These are phyloP conservation scores for Neogobius melanostomus DNA, from an alignment of 2,113 vertebrate genomes.

Conservation along the genomic window DNA sequence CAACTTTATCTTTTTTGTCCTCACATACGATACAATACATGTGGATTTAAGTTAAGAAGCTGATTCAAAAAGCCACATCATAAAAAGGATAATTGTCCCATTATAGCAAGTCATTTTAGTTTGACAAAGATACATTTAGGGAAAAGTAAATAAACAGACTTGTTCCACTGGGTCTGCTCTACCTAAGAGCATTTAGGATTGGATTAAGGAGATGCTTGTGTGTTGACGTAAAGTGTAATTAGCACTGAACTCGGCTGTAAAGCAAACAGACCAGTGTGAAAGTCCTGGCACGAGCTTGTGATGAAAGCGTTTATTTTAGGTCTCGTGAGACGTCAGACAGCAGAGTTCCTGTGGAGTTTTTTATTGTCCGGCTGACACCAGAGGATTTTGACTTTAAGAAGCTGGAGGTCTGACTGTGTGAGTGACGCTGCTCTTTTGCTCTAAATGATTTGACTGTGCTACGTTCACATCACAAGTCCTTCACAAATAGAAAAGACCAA, in stretches of 20 bases:
- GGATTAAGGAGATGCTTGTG: slow-evolving; percentile 33
- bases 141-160: neutral
- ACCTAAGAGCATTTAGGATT: slow-evolving; percentile 32
- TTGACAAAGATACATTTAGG: neutral
- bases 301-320: slow-evolving; percentile 23
- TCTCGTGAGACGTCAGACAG: neutral
- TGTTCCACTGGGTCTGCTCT: slow-evolving; percentile 4
- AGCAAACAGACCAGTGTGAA: slow-evolving; percentile 26
- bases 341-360: slow-evolving; percentile 2
- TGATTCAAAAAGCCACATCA: neutral
- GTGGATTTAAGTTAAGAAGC: neutral
- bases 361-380: neutral
- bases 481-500: neutral
- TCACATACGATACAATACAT: neutral
- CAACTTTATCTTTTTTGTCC: neutral
- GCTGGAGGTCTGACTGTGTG: neutral
- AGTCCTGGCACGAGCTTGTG: slow-evolving; percentile 10
- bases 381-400: neutral
- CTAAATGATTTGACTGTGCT: neutral
- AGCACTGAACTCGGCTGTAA: slow-evolving; percentile 29
- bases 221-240: slow-evolving; percentile 19
- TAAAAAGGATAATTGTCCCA: neutral
- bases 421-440: neutral
- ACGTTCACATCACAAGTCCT: neutral
- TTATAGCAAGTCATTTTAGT: neutral